These are phyloP conservation scores for Chorisops tibialis DNA, from an alignment of 2,888 invertebrate genomes.

Conservation along the genomic window DNA sequence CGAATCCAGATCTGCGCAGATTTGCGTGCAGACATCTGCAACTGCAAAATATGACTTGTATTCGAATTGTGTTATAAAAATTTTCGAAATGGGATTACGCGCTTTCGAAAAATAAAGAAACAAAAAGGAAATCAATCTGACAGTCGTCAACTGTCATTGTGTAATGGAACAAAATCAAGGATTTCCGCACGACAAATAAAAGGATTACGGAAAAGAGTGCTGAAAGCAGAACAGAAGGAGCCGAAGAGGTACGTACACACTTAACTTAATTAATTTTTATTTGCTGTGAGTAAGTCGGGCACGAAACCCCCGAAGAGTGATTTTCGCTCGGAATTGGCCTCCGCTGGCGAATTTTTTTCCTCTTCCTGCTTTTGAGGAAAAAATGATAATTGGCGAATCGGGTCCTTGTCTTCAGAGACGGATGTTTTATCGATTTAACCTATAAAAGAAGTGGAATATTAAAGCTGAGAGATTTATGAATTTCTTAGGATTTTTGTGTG, in stretches of 20 bases:
- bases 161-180: background rate
- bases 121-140: conserved; percentile 1
- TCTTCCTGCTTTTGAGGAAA: background rate
- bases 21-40: too few species aligned
- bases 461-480: too few species aligned
- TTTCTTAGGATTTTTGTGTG: too few species aligned
- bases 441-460: background rate
- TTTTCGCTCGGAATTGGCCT: too few species aligned
- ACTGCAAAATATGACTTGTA: too few species aligned
- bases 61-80: too few species aligned
- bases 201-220: background rate
- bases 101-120: background rate
- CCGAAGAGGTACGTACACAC: too few species aligned
- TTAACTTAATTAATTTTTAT: too few species aligned
- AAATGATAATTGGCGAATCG: background rate
- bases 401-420: background rate
- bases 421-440: conserved; percentile 24
- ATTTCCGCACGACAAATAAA: background rate
- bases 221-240: background rate
- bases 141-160: conserved; percentile 23
- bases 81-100: conserved; percentile 4
- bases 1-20: too few species aligned
- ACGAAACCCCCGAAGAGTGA: too few species aligned
- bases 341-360: background rate
- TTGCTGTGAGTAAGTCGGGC: too few species aligned